A percentile compares a stretch with the other conserved stretches of the same genome.
Evolutionary conservation across 2,113 vertebrate genomes (phyloP).

Genomic region (Odontesthes bonariensis): DNA sequence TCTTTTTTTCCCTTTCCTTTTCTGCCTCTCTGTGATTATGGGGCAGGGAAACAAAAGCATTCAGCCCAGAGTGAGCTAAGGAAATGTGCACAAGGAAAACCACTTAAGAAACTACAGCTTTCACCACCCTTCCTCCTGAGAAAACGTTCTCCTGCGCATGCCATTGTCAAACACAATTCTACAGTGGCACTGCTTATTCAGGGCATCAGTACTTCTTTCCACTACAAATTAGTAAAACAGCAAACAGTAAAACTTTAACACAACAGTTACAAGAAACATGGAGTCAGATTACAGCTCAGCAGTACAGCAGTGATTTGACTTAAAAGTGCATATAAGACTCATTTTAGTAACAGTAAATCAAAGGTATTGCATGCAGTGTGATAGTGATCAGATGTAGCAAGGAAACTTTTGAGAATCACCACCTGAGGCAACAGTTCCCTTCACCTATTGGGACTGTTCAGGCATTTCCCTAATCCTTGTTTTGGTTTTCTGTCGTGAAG

Average conservation of each 20-base stretch:
- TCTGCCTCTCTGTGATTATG: conserved; percentile 27
- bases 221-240: neutral
- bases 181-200: conserved; percentile 14
- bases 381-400: neutral
- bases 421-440: too few species aligned
- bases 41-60: conserved; percentile 55
- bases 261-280: too few species aligned
- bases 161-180: conserved; percentile 29
- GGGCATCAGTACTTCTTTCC: neutral
- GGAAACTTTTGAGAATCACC: neutral
- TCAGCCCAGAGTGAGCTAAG: conserved; percentile 35
- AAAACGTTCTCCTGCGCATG: conserved; percentile 4
- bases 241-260: neutral
- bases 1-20: conserved; percentile 21
- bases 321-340: neutral
- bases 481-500: neutral
- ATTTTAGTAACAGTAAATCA: too few species aligned
- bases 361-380: neutral
- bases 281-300: neutral
- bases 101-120: conserved; percentile 51
- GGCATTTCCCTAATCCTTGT: neutral
- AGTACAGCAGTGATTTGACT: neutral
- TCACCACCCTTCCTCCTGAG: conserved; percentile 43
- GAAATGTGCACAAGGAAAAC: conserved; percentile 61
- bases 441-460: neutral